phyloP scores from a whole-genome alignment of 2,113 vertebrate genomes.

The Eptesicus fuscus region DNA sequence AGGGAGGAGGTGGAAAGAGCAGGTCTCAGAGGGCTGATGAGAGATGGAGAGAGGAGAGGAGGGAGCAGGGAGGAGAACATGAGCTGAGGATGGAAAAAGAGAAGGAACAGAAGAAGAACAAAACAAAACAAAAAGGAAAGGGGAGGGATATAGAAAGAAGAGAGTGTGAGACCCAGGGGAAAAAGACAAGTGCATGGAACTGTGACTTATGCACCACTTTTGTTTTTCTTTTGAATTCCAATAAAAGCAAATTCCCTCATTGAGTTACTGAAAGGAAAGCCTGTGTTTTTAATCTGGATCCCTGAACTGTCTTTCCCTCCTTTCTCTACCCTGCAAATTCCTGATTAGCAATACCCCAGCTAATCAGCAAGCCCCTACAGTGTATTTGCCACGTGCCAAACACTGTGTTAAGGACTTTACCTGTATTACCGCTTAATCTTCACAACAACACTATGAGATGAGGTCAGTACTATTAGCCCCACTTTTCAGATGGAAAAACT shows the following conservation, averaged over 20 bases:
- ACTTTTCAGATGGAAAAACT: not conserved
- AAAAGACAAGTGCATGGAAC: not conserved
- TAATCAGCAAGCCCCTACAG: not conserved
- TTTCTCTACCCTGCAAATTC: not conserved
- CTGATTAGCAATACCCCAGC: not conserved
- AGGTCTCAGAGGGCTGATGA: not conserved
- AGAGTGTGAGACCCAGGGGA: fast-evolving
- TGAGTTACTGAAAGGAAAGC: not conserved
- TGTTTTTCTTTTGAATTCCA: not conserved
- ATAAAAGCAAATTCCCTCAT: not conserved
- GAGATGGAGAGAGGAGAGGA: not conserved
- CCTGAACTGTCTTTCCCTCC: not conserved
- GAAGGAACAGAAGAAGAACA: not conserved
- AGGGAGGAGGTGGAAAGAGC: not conserved
- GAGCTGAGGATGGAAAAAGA: not conserved
- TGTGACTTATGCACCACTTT: not conserved
- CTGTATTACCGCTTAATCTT: not conserved
- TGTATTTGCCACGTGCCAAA: fast-evolving
- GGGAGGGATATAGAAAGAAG: not conserved
- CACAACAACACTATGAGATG: not conserved
- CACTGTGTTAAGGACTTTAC: not conserved
- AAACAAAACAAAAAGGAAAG: not conserved
- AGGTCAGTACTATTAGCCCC: not conserved
- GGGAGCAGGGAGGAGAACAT: not conserved
- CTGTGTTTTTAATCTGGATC: not conserved